Evolutionary conservation across 2,888 invertebrate genomes (phyloP), one percentile per base, ranked within the genome.

Genomic region (Margaritifera margaritifera): DNA sequence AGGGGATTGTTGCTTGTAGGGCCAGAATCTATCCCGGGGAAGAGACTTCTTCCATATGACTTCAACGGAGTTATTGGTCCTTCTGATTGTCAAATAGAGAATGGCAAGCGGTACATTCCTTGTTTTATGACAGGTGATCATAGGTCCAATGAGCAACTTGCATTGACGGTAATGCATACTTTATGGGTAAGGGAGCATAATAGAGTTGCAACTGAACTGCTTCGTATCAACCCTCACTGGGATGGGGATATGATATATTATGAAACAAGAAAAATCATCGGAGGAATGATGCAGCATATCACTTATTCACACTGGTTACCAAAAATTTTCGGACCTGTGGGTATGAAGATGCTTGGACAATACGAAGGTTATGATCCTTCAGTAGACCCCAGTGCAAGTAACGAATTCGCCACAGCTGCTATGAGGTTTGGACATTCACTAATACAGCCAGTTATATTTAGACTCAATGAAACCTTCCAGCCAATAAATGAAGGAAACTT

Each of bases 351-450:
- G 87, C 86, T 99, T 56, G 96, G 96, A 0, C 88, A 92, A 60
- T 99, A 98, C 87, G 91, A 91, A 60, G 96, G 94, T 51, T 99
- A 99, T 88, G 91, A 98, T 88, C 92, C 95, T 0, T 92, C 92
- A 54, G 80, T 95, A 0, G 94, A 99, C 87, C 95, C 98, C 0
- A 93, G 95, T 2, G 94, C 99, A 78, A 93, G 96, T 0, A 99
- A 99, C 87, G 97, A 96, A 24, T 99, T 99, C 89, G 98, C 99
- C 0, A 98, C 99, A 0, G 98, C 99, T 19, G 99, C 99, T 0
- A 91, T 99, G 64, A 92, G 99, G 81, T 90, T 99, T 89, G 99
- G 99, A 0, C 99, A 99, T 90, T 95, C 98, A 0, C 91, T 99
- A 68, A 97, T 99, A 66, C 98, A 99, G 89, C 99, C 99, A 0